Conservation (phyloP, 2,113 vertebrate species). For the Galeopterus variegatus region DNA sequence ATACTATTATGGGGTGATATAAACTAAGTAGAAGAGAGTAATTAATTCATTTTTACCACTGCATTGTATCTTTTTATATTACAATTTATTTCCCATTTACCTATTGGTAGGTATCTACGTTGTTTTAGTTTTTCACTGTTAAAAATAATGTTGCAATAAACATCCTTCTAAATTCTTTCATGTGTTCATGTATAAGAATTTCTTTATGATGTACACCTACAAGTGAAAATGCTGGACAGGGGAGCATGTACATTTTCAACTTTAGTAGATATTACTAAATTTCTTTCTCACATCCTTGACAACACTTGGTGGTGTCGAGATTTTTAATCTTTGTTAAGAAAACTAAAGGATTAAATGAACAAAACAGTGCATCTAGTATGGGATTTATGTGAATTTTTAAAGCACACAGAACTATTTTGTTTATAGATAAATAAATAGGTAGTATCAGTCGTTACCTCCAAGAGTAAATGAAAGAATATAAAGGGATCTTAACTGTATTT, state of each 20-base stretch:
- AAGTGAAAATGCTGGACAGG: not conserved
- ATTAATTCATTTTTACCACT: not conserved
- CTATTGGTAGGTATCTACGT: not conserved
- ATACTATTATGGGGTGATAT: not conserved
- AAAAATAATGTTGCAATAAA: constrained; percentile 2
- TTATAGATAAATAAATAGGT: not conserved
- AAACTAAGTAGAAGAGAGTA: not conserved
- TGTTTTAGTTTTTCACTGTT: constrained; percentile 43
- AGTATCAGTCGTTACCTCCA: not conserved
- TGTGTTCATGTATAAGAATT: not conserved
- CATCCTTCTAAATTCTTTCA: not conserved
- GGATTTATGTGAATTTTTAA: not conserved
- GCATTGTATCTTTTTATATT: not conserved
- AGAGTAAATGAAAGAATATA: not conserved
- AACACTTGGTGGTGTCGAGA: not conserved
- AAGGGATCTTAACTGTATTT: not conserved
- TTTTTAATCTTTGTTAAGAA: constrained; percentile 52
- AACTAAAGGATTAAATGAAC: not conserved
- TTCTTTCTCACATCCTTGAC: not conserved
- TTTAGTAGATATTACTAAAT: constrained; percentile 38
- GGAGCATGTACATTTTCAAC: not conserved
- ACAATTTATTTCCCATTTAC: not conserved
- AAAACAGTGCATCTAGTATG: not conserved
- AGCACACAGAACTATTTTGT: constrained; percentile 23
- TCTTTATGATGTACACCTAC: not conserved